Base-by-base conservation (phyloP, 2,797 vertebrate species). In the Distichodus sexfasciatus region DNA sequence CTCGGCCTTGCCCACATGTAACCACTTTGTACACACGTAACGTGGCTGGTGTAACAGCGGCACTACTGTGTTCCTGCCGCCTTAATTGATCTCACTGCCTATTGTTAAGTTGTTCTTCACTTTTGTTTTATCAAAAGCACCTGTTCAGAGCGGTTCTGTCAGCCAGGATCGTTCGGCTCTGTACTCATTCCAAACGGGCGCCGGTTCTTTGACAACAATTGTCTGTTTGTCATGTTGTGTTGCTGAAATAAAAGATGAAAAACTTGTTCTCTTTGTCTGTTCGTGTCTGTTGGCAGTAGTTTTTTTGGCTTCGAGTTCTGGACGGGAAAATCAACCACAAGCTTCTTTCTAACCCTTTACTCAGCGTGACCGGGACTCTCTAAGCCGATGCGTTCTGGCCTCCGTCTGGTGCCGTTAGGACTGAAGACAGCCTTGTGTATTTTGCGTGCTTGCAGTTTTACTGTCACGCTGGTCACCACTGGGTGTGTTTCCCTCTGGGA, bases 231-330 rank as follows among this genome's bases (percentile, higher is more conserved):
- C 21, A 48, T 11, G 48, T 62, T 43, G 50, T 31, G 48, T 61
- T 57, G 31, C 26, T 19, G 10, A 75, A 78, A 75, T 75, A 75
- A 78, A 73, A 55, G 10, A 10, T 55, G 10, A 66, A 33, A 35
- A 3, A n/a, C n/a, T n/a, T 28, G 36, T 12, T 17, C 47, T 23
- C 36, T 44, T 40, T 29, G 9, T 19, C 40, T 46, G 2, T 26
- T 26, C 12, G 17, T 63, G 28, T 36, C 9, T 46, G 14, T 23
- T n/a, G n/a, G n/a, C n/a, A n/a, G n/a, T n/a, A n/a, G n/a, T n/a
- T n/a, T n/a, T n/a, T n/a, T n/a, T n/a, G n/a, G n/a, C n/a, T n/a
- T n/a, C n/a, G n/a, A n/a, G n/a, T n/a, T n/a, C n/a, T n/a, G n/a
- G n/a, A n/a, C n/a, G n/a, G n/a, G n/a, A n/a, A n/a, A n/a, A n/a